Conservation (phyloP, 2,888 invertebrate genomes). For the Dolichomitus sp. region DNA sequence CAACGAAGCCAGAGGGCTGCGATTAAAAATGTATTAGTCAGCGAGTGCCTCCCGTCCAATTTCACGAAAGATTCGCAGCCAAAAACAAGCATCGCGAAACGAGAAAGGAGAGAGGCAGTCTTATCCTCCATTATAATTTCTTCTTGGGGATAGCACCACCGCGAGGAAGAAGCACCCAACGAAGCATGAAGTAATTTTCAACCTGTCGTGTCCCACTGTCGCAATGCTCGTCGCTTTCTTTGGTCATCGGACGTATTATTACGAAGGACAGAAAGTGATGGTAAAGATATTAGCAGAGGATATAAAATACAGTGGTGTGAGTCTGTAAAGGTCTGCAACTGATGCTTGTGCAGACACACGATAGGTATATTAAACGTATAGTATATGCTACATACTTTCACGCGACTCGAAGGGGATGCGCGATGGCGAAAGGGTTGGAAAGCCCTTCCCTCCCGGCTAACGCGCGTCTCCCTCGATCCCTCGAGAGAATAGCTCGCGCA, state of each 20-base stretch:
- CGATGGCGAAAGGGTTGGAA: constrained; percentile 80
- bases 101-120: constrained; percentile 1
- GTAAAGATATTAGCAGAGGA: constrained; percentile 49
- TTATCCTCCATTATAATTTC: constrained; percentile 54
- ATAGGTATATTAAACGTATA: constrained; percentile 46
- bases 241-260: constrained; percentile 64
- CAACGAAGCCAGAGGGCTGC: constrained; percentile 57
- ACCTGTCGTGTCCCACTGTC: constrained; percentile 65
- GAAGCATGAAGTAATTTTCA: constrained; percentile 68
- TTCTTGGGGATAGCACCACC: not conserved
- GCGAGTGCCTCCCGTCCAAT: constrained; percentile 49
- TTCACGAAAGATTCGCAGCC: constrained; percentile 20
- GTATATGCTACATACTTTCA: constrained; percentile 11
- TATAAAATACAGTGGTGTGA: not conserved
- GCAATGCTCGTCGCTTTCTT: constrained; percentile 53
- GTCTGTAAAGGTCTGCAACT: not conserved
- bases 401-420: constrained; percentile 61
- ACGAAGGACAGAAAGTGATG: constrained; percentile 39
- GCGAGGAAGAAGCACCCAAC: constrained; percentile 33
- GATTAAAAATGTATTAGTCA: constrained; percentile 69
- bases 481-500: constrained; percentile 40
- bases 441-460: constrained; percentile 68
- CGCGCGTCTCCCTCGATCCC: constrained; percentile 69
- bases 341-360: constrained; percentile 41
- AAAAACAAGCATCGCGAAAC: not conserved